Conservation (phyloP, 2,797 vertebrate genomes). For the Lacerta agilis region DNA sequence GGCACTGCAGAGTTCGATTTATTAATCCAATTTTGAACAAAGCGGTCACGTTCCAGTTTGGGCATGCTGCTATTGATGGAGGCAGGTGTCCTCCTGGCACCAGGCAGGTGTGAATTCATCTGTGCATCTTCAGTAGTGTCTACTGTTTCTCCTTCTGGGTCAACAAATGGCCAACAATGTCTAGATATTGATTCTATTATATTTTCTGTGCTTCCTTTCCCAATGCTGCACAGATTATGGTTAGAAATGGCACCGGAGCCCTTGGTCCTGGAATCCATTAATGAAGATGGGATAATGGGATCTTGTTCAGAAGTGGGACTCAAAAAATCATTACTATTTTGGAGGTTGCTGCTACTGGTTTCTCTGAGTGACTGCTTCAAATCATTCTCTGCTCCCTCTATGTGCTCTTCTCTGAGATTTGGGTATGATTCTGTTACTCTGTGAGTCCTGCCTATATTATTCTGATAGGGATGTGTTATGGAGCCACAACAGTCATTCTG, state of each 20-base stretch:
- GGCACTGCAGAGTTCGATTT: background rate
- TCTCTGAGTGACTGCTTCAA: background rate
- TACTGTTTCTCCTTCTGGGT: slow-evolving; percentile 43
- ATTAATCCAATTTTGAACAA: background rate
- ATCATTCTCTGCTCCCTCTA: background rate
- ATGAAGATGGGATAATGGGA: slow-evolving; percentile 10
- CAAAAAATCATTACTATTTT: background rate
- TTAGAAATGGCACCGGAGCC: background rate
- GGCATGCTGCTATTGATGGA: fast-evolving
- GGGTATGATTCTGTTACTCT: background rate
- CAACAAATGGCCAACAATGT: fast-evolving
- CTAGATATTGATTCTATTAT: fast-evolving
- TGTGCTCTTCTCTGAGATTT: fast-evolving
- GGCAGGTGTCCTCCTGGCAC: fast-evolving
- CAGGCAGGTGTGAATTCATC: fast-evolving
- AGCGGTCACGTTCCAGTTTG: fast-evolving
- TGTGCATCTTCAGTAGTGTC: slow-evolving; percentile 28
- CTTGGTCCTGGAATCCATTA: slow-evolving; percentile 39
- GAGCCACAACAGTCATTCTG: fast-evolving
- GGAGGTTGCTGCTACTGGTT: background rate
- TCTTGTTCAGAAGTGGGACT: slow-evolving; percentile 18
- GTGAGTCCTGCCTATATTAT: fast-evolving
- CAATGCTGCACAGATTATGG: background rate
- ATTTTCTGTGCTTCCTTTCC: background rate
- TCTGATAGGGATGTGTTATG: slow-evolving; percentile 6